phyloP scores from a whole-genome alignment of 2,113 vertebrate genomes.

The Indicator maculatus region DNA sequence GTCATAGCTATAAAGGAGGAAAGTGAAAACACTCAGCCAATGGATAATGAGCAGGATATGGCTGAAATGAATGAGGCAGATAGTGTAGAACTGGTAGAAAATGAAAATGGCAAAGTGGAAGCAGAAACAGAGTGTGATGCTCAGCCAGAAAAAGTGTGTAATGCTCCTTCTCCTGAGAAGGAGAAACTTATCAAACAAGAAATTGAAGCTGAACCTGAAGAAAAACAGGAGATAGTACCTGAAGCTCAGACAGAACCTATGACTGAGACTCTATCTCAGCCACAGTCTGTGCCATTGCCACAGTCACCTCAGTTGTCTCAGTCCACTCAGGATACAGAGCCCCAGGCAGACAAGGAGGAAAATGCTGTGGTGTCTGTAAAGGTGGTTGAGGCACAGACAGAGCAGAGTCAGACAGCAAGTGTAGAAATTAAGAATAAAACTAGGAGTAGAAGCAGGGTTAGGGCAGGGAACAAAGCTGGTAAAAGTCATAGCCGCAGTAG shows the following conservation, averaged over 20 bases:
- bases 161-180: slow-evolving; percentile 71
- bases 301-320: slow-evolving; percentile 70
- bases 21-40: slow-evolving; percentile 68
- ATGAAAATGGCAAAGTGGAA: slow-evolving; percentile 76
- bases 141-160: slow-evolving; percentile 71
- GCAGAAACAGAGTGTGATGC: slow-evolving; percentile 74
- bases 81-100: slow-evolving; percentile 77
- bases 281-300: slow-evolving; percentile 53
- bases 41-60: slow-evolving; percentile 76
- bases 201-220: slow-evolving; percentile 71
- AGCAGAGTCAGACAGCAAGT: slow-evolving; percentile 54
- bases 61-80: slow-evolving; percentile 75
- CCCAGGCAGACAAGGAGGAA: slow-evolving; percentile 74
- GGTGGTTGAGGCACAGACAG: slow-evolving; percentile 63
- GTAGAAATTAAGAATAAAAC: slow-evolving; percentile 74
- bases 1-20: slow-evolving; percentile 70
- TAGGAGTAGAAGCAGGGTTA: slow-evolving; percentile 78
- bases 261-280: slow-evolving; percentile 48
- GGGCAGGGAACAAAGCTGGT: slow-evolving; percentile 80
- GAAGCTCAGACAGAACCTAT: slow-evolving; percentile 64
- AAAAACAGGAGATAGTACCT: slow-evolving; percentile 70
- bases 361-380: slow-evolving; percentile 62
- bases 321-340: slow-evolving; percentile 70
- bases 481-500: slow-evolving; percentile 79
- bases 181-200: slow-evolving; percentile 69